Evolutionary conservation across 2,797 vertebrate genomes (phyloP), one percentile per base, ranked within the genome.

Genomic region (Peromyscus attwateri): DNA sequence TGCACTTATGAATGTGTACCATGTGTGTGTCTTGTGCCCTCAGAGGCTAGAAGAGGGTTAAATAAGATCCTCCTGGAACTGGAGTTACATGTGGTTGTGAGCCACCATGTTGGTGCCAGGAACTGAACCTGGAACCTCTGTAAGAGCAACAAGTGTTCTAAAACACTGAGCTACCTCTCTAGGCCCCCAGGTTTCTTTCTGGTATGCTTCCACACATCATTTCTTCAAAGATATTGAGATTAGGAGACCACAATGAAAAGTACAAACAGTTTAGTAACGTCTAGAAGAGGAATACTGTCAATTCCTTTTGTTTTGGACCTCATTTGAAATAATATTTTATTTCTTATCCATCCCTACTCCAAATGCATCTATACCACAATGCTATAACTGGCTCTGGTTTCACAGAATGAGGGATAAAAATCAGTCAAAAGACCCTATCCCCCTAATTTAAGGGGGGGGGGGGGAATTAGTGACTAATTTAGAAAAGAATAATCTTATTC

Each of bases 401-500:
- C 49, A 95, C 5, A 94, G 73, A 92, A 81, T 14, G 55, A 68
- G 10, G 16, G 34, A 88, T 13, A 93, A 84, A 85, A 96, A 95
- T 73, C 62, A 95, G 17, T 27, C 62, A 91, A 88, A 91, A 73
- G 82, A 62, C 3, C 49, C 68, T 87, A 80, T 70, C 79, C 23
- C 14, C 14, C 52, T 87, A 95, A 81, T 92, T 92, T 91, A 96
- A 95, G 55, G 55, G 23, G 27, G 55, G 27, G 43, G 43, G 43
- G n/a, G n/a, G 55, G 97, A 88, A 4, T 94, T 94, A 96, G 9
- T 83, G 46, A 95, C 71, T 89, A 93, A 31, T 84, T 88, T 82
- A 40, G 76, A 71, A 34, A 83, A 94, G 40, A 46, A 95, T 80
- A 88, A 94, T 81, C 27, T 91, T 80, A 94, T 92, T 87, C 87